Evolutionary conservation across 2,888 invertebrate genomes (phyloP), one percentile per base, ranked within the genome.

Genomic region (Boloria euphrosyne): DNA sequence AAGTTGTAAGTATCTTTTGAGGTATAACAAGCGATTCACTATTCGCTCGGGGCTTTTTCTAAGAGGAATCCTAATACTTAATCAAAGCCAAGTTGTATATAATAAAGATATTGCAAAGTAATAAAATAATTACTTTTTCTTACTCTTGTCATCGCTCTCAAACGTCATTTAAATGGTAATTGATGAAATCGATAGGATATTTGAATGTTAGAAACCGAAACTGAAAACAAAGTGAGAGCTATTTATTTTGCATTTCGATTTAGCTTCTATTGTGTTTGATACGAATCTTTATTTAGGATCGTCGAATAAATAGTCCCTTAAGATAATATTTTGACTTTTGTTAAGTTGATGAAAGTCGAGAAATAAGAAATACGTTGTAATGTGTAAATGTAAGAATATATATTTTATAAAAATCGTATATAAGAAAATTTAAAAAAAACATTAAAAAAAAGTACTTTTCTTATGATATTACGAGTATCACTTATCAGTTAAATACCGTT

Each of bases 191-290:
- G 46, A 62, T 60, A 62, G 31, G 17, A 55, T 46, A 44, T 51
- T 58, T 17, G 50, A 49, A 61, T 50, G 55, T 61, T 61, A 62
- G 44, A 27, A 66, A 51, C 27, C 54, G 55, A 61, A 52, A 59
- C n/a, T 43, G 46, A 13, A 17, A 31, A 52, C 65, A 54, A 65
- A 54, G 54, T 65, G 46, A 46, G 38, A 43, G 52, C 44, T 54
- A 54, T 60, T 60, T 66, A 61, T 62, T 61, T 51, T 38, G 51
- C 64, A 64, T 58, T 64, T 64, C 57, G 43, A 58, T 64, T 64
- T 52, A 52, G 50, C 50, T 18, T 59, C 59, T 52, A 46, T 58
- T 58, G 57, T 58, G 58, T 64, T 62, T 66, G 50, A 61, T 61
- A 57, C 57, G 43, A 52, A 52, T 62, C 66, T 66, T 66, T 66